Evolutionary conservation across 2,797 vertebrate species (phyloP).

Genomic region (Apogon hyalosoma): DNA sequence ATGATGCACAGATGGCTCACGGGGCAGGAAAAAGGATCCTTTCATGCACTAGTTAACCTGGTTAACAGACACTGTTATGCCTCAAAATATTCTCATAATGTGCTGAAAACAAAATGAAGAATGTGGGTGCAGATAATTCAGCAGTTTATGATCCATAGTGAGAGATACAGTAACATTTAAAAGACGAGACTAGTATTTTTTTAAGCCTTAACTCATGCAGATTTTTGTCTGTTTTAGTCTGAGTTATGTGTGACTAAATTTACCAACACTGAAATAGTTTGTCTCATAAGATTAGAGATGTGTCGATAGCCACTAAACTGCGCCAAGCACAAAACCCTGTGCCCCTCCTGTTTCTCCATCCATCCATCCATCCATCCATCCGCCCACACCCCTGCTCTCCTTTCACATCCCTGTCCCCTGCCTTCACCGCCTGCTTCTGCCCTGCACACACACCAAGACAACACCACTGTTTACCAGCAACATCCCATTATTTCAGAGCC

Average conservation of each 20-base stretch:
- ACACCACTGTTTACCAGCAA: constrained; percentile 37
- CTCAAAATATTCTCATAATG: not conserved
- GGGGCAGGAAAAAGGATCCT: constrained; percentile 2
- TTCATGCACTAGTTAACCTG: not conserved
- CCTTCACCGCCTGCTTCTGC: not conserved
- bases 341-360: constrained; percentile 3
- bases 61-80: not conserved
- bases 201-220: too few relatives aligned
- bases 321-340: constrained; percentile 24
- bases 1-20: not conserved
- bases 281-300: constrained; percentile 13
- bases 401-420: constrained; percentile 20
- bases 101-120: not conserved
- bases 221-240: not conserved
- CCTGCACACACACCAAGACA: constrained; percentile 37
- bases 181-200: too few relatives aligned
- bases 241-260: not conserved
- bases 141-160: too few relatives aligned
- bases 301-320: constrained; percentile 37
- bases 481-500: constrained; percentile 2
- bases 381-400: constrained; percentile 50
- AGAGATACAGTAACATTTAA: too few relatives aligned
- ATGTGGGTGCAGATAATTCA: not conserved
- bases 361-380: constrained; percentile 39
- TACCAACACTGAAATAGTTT: rapidly evolving